Base-by-base conservation (phyloP, 1,140 invertebrate genomes). In the Drosophila kurseongensis region DNA sequence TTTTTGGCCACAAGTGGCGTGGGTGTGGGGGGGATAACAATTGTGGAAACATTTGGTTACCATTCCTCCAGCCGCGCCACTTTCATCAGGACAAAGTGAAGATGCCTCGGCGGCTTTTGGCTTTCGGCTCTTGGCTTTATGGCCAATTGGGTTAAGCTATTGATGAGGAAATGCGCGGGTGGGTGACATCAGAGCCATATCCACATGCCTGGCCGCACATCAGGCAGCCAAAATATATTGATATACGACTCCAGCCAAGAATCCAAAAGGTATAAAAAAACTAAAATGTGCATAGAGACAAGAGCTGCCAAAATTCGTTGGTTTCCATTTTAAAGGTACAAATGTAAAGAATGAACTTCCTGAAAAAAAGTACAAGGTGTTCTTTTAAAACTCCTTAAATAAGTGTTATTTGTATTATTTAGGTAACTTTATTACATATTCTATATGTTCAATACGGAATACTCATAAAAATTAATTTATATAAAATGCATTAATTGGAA, bases 1-100 rank as follows among this genome's bases (percentile, higher is more conserved):
- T 69, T 82, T 65, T 78, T 78, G 62, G 74, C 68, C 74, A 78
- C 79, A 82, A 82, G 59, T 63, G 58, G 29, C 29, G 29, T 8
- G 29, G 29, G 23, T 3, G 23, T 5, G 35, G 60, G 2, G 23
- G 14, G 59, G 65, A 9, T 18, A 44, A 38, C 67, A 65, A 58
- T 76, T 75, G 73, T 65, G 73, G 60, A 75, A 45, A 55, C 73
- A 76, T 60, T 76, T 77, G 73, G 73, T 78, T 83, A 56, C 38
- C 47, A 74, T 75, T 67, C 57, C 42, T 36, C 51, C 47, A 40
- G 42, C 55, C 42, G 42, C 60, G 48, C 47, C 61, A 73, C 69
- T 73, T 77, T 77, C 62, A 77, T 77, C 74, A 77, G 52, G 55
- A 35, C 73, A 47, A 71, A 71, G 67, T 48, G 66, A 56, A 68